A percentile compares a stretch with the other conserved stretches of the same genome.
phyloP scores from a whole-genome alignment of 2,888 invertebrate genomes.

The Drosophila acutilabella region DNA sequence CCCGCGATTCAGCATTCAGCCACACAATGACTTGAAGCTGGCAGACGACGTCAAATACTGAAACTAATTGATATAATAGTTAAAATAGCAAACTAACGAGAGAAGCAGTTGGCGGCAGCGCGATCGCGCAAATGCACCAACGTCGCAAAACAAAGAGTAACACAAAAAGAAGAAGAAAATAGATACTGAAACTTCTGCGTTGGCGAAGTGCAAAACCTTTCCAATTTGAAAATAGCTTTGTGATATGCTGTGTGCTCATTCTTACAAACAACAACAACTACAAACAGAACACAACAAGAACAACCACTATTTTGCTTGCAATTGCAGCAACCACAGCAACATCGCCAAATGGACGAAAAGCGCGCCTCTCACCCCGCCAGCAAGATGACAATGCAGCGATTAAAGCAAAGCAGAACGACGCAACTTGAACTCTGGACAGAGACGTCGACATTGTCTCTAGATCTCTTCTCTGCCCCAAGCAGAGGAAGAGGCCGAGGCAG shows the following conservation, averaged over 20 bases:
- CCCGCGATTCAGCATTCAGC: constrained; percentile 29
- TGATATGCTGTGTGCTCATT: constrained; percentile 68
- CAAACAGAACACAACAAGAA: constrained; percentile 8
- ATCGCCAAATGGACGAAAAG: constrained; percentile 23
- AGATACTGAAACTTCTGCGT: constrained; percentile 48
- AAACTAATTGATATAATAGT: constrained; percentile 79
- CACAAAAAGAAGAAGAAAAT: constrained; percentile 4
- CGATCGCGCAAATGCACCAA: not conserved
- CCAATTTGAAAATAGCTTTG: constrained; percentile 78
- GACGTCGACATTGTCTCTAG: constrained; percentile 29
- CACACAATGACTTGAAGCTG: constrained; percentile 38
- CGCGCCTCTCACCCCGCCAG: constrained; percentile 35
- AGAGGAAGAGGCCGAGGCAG: constrained; percentile 41
- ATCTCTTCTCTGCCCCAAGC: constrained; percentile 21
- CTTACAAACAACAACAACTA: constrained; percentile 61
- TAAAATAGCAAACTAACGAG: constrained; percentile 80
- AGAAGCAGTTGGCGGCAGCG: constrained; percentile 52
- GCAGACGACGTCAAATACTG: constrained; percentile 70
- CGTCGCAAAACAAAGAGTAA: constrained; percentile 26
- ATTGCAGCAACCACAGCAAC: constrained; percentile 5
- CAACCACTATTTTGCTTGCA: constrained; percentile 7
- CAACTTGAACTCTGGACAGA: constrained; percentile 70
- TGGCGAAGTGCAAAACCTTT: constrained; percentile 79
- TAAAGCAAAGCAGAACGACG: constrained; percentile 74
- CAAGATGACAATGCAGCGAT: constrained; percentile 77